A percentile compares a stretch with the other conserved stretches of the same genome.
Evolutionary conservation across 2,888 invertebrate species (phyloP).

Genomic region (Mesorhabditis spiculigera): DNA sequence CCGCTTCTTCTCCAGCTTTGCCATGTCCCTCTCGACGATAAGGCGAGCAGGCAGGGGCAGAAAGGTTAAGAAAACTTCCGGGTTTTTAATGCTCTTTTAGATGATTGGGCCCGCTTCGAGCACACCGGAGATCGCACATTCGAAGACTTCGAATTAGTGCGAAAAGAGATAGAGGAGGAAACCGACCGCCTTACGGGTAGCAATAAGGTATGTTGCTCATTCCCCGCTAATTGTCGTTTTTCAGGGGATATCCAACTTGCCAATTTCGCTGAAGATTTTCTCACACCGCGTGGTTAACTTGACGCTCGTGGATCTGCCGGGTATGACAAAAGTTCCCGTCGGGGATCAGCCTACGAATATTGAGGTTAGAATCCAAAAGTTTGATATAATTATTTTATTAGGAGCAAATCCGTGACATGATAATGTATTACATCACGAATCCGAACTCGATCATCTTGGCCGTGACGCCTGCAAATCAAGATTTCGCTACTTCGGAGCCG

Average conservation of each 20-base stretch:
- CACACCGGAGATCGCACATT: slow-evolving; percentile 84
- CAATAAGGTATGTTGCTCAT: slow-evolving; percentile 70
- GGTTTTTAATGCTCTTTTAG: slow-evolving; percentile 52
- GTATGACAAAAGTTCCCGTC: slow-evolving; percentile 94
- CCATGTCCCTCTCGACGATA: slow-evolving; percentile 84
- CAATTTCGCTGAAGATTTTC: slow-evolving; percentile 92
- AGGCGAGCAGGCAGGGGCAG: slow-evolving; percentile 78
- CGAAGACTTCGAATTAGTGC: slow-evolving; percentile 79
- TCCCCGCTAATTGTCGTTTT: slow-evolving; percentile 10
- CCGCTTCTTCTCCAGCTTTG: slow-evolving; percentile 89
- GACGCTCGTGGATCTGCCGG: slow-evolving; percentile 93
- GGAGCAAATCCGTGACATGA: slow-evolving; percentile 81
- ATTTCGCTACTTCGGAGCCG: slow-evolving; percentile 97
- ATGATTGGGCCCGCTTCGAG: slow-evolving; percentile 90
- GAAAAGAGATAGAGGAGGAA: slow-evolving; percentile 86
- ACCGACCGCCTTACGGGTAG: slow-evolving; percentile 88
- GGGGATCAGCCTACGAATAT: slow-evolving; percentile 98
- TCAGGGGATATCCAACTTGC: slow-evolving; percentile 85
- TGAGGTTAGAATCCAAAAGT: slow-evolving; percentile 64
- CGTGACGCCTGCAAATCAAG: slow-evolving; percentile 94
- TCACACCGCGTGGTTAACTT: slow-evolving; percentile 88
- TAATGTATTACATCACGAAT: slow-evolving; percentile 84
- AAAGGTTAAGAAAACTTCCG: slow-evolving; percentile 69
- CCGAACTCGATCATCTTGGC: slow-evolving; percentile 97
- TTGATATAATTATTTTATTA: slow-evolving; percentile 16